Evolutionary conservation across 2,888 invertebrate genomes (phyloP).

Genomic region (Euplexia lucipara): DNA sequence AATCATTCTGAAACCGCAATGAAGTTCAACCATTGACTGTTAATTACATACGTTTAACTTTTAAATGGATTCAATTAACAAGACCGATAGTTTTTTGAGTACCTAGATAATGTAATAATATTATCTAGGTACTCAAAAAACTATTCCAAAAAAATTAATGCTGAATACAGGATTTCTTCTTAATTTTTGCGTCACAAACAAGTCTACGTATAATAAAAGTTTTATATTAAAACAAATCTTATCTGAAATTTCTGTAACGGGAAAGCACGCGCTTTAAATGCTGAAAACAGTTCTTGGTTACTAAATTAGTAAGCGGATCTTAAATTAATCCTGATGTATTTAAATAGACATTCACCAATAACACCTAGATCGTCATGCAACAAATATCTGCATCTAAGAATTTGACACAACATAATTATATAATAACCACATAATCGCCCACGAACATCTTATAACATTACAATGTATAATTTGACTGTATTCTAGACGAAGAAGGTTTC

Average conservation of each 20-base stretch:
- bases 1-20: too few relatives aligned
- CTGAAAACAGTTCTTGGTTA: too few relatives aligned
- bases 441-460: conserved; percentile 19
- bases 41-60: neutral
- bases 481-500: conserved; percentile 46
- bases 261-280: neutral
- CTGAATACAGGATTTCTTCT: too few relatives aligned
- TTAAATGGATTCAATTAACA: neutral
- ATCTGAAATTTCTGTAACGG: neutral
- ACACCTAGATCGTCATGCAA: conserved; percentile 17
- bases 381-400: conserved; percentile 23
- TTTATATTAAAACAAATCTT: neutral
- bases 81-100: too few relatives aligned
- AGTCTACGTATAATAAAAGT: too few relatives aligned
- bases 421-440: conserved; percentile 39
- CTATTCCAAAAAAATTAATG: too few relatives aligned
- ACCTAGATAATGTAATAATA: too few relatives aligned
- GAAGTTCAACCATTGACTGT: neutral
- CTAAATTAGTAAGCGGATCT: neutral
- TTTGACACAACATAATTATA: conserved; percentile 41
- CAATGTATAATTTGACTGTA: conserved; percentile 41
- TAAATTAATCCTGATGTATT: neutral
- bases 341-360: conserved; percentile 6
- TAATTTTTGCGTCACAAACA: too few relatives aligned
- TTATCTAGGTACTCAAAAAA: too few relatives aligned